Evolutionary conservation across 1,140 invertebrate genomes (phyloP).

Genomic region (Aleiodes sp.): DNA sequence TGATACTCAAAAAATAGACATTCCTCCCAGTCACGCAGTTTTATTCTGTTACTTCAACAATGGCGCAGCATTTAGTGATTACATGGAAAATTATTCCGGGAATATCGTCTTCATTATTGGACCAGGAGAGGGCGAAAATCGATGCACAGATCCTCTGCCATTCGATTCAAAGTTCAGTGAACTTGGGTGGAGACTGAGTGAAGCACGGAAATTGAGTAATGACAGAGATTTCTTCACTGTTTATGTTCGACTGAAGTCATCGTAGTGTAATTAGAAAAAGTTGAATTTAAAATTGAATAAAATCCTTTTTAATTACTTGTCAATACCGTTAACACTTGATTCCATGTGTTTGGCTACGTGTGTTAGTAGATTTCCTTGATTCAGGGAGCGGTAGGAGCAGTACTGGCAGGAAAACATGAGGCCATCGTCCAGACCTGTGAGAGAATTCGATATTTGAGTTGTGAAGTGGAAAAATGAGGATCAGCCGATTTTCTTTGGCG

Average conservation of each 20-base stretch:
- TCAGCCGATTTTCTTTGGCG: too few relatives aligned
- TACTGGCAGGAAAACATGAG: background rate
- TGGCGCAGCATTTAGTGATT: conserved; percentile 71
- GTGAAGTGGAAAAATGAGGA: too few relatives aligned
- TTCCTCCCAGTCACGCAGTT: conserved; percentile 66
- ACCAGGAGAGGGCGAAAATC: conserved; percentile 69
- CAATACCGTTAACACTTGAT: background rate
- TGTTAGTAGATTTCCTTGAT: background rate
- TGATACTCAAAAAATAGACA: conserved; percentile 42
- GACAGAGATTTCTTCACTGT: conserved; percentile 66
- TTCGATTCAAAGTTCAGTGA: conserved; percentile 66
- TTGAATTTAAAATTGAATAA: background rate
- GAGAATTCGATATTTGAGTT: background rate
- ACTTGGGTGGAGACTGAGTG: conserved; percentile 50
- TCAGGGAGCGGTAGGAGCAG: background rate
- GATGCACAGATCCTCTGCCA: conserved; percentile 75
- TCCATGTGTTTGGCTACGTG: background rate
- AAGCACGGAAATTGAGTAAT: conserved; percentile 55
- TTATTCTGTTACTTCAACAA: conserved; percentile 84
- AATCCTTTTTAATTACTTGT: background rate
- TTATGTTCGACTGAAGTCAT: conserved; percentile 55
- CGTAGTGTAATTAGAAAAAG: background rate
- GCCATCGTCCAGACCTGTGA: background rate
- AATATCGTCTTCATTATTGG: conserved; percentile 75
- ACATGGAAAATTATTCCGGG: conserved; percentile 72